A percentile compares a stretch with the other conserved stretches of the same genome.
Conservation (phyloP, 2,113 vertebrate species). For the Sander vitreus region DNA sequence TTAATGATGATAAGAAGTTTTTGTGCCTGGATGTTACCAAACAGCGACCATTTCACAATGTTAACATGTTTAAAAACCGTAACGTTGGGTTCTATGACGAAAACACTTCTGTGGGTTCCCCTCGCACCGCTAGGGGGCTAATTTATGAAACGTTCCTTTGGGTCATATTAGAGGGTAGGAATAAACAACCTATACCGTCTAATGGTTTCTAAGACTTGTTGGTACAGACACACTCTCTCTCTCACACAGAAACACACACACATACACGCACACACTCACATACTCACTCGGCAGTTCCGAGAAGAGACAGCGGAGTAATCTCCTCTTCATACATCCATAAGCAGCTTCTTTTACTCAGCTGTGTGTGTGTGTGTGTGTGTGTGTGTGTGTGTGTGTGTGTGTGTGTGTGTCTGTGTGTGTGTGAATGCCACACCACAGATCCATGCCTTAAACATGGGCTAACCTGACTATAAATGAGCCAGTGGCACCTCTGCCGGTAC, state of each 20-base stretch:
- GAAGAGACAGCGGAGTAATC: conserved; percentile 56
- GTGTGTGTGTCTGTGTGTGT: conserved; percentile 18
- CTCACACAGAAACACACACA: conserved; percentile 20
- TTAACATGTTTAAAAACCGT: too few relatives aligned
- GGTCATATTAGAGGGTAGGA: too few relatives aligned
- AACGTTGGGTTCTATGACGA: too few relatives aligned
- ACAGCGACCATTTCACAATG: too few relatives aligned
- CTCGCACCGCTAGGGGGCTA: too few relatives aligned
- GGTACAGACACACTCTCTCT: not conserved
- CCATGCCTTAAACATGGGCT: conserved; percentile 65
- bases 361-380: conserved; percentile 18
- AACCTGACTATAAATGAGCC: conserved; percentile 73
- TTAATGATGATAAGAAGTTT: too few relatives aligned
- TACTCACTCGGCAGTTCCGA: conserved; percentile 49
- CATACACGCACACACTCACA: conserved; percentile 39
- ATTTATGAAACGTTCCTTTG: too few relatives aligned
- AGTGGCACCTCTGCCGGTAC: conserved; percentile 66
- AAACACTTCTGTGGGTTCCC: too few relatives aligned
- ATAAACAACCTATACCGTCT: too few relatives aligned
- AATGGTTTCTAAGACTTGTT: too few relatives aligned
- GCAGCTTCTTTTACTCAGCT: conserved; percentile 55
- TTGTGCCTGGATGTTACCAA: too few relatives aligned
- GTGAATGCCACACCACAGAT: conserved; percentile 33
- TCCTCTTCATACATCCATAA: conserved; percentile 54
- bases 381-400: conserved; percentile 24